Conservation (phyloP, 2,888 invertebrate species). For the Tetragonula carbonaria region DNA sequence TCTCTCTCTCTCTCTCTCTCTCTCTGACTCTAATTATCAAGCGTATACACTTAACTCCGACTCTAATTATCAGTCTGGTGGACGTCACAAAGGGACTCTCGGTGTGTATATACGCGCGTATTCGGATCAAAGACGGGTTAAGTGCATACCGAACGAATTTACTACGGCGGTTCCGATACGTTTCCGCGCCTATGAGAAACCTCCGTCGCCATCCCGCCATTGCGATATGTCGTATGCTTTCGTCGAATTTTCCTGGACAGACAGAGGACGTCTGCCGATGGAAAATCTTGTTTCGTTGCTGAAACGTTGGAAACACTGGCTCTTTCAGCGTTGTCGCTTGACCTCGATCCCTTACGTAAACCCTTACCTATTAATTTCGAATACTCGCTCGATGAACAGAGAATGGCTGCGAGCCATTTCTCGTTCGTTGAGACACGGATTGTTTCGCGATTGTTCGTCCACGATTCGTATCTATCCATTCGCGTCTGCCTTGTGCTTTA, state of each 20-base stretch:
- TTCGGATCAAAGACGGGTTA: conserved; percentile 39
- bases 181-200: too few relatives aligned
- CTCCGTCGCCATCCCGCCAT: too few relatives aligned
- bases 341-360: conserved; percentile 31
- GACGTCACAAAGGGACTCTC: conserved; percentile 40
- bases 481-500: background rate
- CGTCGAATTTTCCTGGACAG: too few relatives aligned
- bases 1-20: too few relatives aligned
- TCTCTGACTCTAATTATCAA: conserved; percentile 50
- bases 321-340: conserved; percentile 17
- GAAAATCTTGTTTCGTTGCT: conserved; percentile 25
- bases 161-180: conserved; percentile 35
- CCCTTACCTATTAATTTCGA: conserved; percentile 18
- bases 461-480: background rate
- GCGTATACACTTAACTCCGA: conserved; percentile 46
- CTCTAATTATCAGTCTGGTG: conserved; percentile 48
- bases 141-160: conserved; percentile 38
- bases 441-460: background rate
- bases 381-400: background rate
- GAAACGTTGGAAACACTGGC: conserved; percentile 28
- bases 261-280: background rate
- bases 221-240: too few relatives aligned
- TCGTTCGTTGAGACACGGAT: background rate
- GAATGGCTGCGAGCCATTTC: background rate
- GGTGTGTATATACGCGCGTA: background rate